A percentile compares a stretch with the other conserved stretches of the same genome.
phyloP scores from a whole-genome alignment of 2,113 vertebrate genomes.

The Ciconia maguari region DNA sequence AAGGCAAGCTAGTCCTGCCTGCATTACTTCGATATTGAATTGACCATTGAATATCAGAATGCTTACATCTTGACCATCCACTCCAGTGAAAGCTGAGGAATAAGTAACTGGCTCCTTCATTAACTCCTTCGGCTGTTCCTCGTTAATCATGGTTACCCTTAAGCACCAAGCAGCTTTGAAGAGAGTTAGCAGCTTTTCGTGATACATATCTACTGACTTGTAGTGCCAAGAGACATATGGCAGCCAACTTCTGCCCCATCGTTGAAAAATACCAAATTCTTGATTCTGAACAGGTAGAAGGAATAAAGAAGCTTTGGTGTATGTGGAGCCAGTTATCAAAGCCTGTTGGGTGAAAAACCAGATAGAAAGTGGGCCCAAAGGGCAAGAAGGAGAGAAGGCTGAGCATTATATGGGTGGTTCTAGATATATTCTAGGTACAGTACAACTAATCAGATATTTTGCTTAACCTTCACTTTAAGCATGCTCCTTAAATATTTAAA shows the following conservation, averaged over 20 bases:
- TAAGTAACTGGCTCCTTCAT: neutral
- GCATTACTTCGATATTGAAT: neutral
- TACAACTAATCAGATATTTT: neutral
- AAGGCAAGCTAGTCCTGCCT: neutral
- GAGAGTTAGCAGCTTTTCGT: neutral
- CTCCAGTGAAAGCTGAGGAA: neutral
- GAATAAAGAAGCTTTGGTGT: neutral
- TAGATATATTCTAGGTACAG: neutral
- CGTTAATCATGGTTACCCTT: neutral
- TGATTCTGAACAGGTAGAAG: too few species aligned
- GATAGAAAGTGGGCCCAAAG: neutral
- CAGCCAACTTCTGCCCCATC: neutral
- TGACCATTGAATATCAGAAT: neutral
- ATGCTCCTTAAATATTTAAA: neutral
- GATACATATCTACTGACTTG: rapidly evolving
- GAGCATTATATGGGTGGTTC: neutral
- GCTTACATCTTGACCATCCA: rapidly evolving
- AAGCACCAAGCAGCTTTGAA: neutral
- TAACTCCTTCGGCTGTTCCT: neutral
- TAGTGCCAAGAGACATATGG: too few species aligned
- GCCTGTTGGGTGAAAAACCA: neutral
- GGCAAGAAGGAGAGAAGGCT: neutral
- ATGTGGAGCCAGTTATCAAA: neutral
- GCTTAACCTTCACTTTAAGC: neutral
- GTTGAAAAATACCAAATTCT: neutral